These are phyloP conservation scores for Hanleya hanleyi DNA, from an alignment of 2,888 invertebrate genomes.

Conservation along the genomic window DNA sequence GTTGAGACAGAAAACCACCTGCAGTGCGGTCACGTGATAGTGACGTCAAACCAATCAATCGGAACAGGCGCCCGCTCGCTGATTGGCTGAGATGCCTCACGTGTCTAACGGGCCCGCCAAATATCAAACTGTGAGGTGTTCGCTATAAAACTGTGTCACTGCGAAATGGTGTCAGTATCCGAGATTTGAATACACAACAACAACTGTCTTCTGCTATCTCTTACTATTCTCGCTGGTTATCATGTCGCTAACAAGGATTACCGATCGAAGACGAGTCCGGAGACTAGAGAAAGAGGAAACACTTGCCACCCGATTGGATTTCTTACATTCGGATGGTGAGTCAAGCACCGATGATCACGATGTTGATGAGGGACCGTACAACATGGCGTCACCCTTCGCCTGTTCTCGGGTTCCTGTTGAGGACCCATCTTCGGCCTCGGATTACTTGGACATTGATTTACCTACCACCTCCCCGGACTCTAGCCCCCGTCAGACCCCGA, in stretches of 20 bases:
- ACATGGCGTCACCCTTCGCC: neutral
- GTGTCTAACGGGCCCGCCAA: conserved; percentile 66
- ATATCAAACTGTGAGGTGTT: conserved; percentile 40
- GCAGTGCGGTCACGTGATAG: neutral
- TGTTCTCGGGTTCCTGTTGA: neutral
- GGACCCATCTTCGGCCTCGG: conserved; percentile 27
- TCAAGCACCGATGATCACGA: neutral
- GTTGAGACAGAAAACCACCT: neutral
- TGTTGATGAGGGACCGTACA: neutral
- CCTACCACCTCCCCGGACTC: conserved; percentile 49
- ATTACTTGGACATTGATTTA: conserved; percentile 55
- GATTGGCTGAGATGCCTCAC: conserved; percentile 54
- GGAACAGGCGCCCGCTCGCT: conserved; percentile 26
- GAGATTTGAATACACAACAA: neutral
- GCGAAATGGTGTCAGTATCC: neutral
- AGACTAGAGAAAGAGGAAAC: neutral
- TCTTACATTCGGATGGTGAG: conserved; percentile 13
- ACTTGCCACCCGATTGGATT: neutral
- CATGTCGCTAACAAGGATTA: conserved; percentile 4
- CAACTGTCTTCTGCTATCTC: neutral
- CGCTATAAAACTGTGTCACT: neutral
- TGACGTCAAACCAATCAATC: neutral
- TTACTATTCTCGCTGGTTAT: neutral
- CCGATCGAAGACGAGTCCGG: neutral
- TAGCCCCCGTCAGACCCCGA: conserved; percentile 43